Evolutionary conservation across 2,113 vertebrate species (phyloP).

Genomic region (Xenopus tropicalis): DNA sequence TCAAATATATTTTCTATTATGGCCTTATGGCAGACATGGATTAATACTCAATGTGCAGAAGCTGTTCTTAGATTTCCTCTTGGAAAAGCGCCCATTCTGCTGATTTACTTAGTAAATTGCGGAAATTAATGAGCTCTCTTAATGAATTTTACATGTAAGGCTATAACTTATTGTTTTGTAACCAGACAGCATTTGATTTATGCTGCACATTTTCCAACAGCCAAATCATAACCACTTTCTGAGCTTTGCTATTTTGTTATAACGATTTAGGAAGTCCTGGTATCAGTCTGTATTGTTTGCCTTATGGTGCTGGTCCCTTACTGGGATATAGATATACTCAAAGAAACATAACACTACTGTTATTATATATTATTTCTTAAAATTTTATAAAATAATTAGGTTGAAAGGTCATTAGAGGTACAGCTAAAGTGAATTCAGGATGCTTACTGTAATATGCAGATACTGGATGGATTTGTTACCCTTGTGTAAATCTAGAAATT

Average conservation of each 20-base stretch:
- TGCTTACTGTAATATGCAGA: no score
- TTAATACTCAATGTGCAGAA: conserved; percentile 40
- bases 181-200: conserved; percentile 35
- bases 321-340: no score
- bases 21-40: conserved; percentile 33
- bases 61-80: conserved; percentile 25
- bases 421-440: no score
- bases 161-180: conserved; percentile 43
- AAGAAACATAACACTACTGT: no score
- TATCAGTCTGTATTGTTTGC: no score
- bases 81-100: conserved; percentile 39
- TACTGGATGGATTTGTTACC: no score
- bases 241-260: conserved; percentile 4
- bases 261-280: no score
- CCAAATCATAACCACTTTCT: conserved; percentile 14
- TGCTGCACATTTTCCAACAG: conserved; percentile 28
- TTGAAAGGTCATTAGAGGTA: no score
- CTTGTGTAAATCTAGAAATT: no score
- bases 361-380: no score
- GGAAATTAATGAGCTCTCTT: conserved; percentile 43
- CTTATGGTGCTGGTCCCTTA: no score
- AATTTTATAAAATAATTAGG: no score
- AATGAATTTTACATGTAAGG: conserved; percentile 45
- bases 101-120: conserved; percentile 39
- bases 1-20: conserved; percentile 34